Evolutionary conservation across 2,888 invertebrate species (phyloP), one percentile per base, ranked within the genome.

Genomic region (Drosophila tripunctata): DNA sequence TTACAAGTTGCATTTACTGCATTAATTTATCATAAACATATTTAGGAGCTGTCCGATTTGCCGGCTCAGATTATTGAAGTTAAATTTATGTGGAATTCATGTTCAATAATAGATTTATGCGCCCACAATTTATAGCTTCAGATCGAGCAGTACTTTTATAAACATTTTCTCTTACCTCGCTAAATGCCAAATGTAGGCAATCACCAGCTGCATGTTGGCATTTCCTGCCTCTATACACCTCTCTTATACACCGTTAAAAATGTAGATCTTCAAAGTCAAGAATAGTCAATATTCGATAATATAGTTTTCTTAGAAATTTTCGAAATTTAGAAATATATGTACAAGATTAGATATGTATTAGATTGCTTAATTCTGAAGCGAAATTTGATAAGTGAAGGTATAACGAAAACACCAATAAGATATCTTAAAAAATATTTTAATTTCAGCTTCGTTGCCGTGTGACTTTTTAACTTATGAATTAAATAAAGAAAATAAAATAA

Each of bases 1-100:
- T 90, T 90, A 89, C 89, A 88, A 88, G 89, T 87, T 76, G 88
- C 74, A 80, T 76, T 86, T 80, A 81, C 80, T 69, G 81, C 83
- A 85, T 74, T 81, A 78, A 89, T 89, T 89, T 80, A 88, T 89
- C 88, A 89, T 85, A 86, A 78, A 75, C 71, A 79, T 52, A 33
- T 58, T 58, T 58, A 74, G 71, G 52, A 52, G 75, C 65, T 19
- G 45, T 22, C 36, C 30, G n/a, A 30, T 51, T 69, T 47, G 57
- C 3, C 14, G 31, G 41, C 51, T 50, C 56, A 3, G 48, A 67
- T 51, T 62, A 67, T 40, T 36, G 8, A 19, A 27, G 19, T 10
- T 5, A 7, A 21, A 56, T 56, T 56, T 47, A 56, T 47, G 56
- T 14, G 31, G 2, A 15, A 8, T 12, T 14, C 7, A 8, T 19